These are phyloP conservation scores for Hyperoodon ampullatus DNA, from an alignment of 2,113 vertebrate species.

Conservation along the genomic window DNA sequence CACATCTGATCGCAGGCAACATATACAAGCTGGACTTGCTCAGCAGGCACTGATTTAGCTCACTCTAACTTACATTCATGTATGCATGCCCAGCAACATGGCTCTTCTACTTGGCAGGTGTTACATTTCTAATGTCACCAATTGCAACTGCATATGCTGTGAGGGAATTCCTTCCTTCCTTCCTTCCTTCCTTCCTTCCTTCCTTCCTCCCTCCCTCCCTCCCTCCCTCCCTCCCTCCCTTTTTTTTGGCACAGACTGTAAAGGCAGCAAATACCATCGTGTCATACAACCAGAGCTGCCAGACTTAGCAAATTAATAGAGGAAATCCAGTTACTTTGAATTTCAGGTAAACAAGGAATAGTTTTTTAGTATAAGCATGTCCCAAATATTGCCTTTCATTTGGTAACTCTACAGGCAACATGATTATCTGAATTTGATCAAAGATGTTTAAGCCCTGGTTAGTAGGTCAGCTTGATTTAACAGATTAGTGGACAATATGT, in stretches of 20 bases:
- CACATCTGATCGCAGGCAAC: conserved; percentile 30
- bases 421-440: background rate
- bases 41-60: background rate
- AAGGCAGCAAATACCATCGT: background rate
- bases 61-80: background rate
- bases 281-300: background rate
- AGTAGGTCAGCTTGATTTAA: background rate
- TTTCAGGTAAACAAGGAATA: conserved; percentile 16
- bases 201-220: no score
- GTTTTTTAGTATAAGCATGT: background rate
- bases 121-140: background rate
- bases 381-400: background rate
- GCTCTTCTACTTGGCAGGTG: background rate
- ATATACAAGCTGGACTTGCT: background rate
- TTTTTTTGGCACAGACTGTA: background rate
- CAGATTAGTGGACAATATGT: background rate
- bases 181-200: no score
- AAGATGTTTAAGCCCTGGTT: background rate
- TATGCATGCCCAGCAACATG: background rate
- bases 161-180: background rate
- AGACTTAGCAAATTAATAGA: background rate
- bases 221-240: no score
- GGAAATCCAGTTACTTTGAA: background rate
- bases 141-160: background rate
- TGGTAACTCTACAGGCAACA: background rate